A percentile compares a stretch with the other conserved stretches of the same genome.
Conservation (phyloP, 2,888 invertebrate genomes). For the Fabriciana adippe region DNA sequence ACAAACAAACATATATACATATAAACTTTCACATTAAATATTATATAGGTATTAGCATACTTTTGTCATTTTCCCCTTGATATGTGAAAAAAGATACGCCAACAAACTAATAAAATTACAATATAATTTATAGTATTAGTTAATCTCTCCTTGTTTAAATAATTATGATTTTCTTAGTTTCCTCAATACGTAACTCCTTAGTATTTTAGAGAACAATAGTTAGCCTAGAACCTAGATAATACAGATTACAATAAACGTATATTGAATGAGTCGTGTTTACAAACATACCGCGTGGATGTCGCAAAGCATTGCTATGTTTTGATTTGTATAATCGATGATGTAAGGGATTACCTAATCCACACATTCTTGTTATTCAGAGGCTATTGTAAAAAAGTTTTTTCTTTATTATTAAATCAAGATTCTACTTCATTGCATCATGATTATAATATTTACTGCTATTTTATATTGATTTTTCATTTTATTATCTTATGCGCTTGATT, state of each 20-base stretch:
- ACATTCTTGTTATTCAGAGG: constrained; percentile 16
- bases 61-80: too few relatives aligned
- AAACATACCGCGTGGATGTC: constrained; percentile 47
- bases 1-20: too few relatives aligned
- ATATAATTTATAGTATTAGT: too few relatives aligned
- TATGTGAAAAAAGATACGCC: too few relatives aligned
- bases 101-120: too few relatives aligned
- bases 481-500: too few relatives aligned
- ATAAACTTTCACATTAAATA: too few relatives aligned
- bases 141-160: background rate
- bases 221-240: constrained; percentile 10
- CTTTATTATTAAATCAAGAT: background rate
- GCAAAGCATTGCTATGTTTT: constrained; percentile 52
- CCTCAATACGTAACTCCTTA: background rate
- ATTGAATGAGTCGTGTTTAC: constrained; percentile 50
- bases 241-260: constrained; percentile 4
- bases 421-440: too few relatives aligned
- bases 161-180: background rate
- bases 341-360: constrained; percentile 59
- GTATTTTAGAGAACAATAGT: constrained; percentile 13
- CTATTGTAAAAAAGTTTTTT: constrained; percentile 15
- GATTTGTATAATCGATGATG: constrained; percentile 62
- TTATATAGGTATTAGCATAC: too few relatives aligned
- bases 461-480: too few relatives aligned
- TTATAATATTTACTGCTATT: too few relatives aligned